A percentile compares a stretch with the other conserved stretches of the same genome.
Evolutionary conservation across 2,797 vertebrate genomes (phyloP).

Genomic region (Tadarida brasiliensis): DNA sequence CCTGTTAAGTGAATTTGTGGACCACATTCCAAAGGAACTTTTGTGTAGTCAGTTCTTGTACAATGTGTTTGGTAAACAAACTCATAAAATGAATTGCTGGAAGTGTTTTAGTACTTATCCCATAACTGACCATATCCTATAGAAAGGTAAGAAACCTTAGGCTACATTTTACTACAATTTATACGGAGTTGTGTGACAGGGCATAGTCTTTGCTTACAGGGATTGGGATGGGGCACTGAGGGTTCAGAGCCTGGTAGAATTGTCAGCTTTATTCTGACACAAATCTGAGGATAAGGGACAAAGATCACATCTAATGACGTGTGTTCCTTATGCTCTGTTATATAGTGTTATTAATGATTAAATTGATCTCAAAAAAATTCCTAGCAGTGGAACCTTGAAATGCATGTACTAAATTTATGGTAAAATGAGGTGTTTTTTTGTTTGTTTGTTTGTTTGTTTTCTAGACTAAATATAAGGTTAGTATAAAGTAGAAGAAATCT

Average conservation of each 20-base stretch:
- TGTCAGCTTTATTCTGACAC: constrained; percentile 65
- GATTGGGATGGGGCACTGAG: neutral
- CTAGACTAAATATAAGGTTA: constrained; percentile 75
- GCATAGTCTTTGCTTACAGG: constrained; percentile 56
- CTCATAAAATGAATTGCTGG: constrained; percentile 62
- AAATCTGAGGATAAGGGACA: constrained; percentile 40
- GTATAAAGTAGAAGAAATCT: constrained; percentile 71
- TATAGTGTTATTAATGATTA: constrained; percentile 33
- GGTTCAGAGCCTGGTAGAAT: constrained; percentile 64
- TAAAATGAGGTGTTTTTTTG: constrained; percentile 67
- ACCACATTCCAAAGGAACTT: constrained; percentile 85
- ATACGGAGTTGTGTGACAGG: constrained; percentile 50
- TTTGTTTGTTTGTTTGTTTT: constrained; percentile 71
- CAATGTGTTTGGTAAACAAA: constrained; percentile 77
- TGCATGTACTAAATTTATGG: constrained; percentile 61
- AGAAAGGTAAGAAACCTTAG: constrained; percentile 69
- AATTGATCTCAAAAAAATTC: constrained; percentile 49
- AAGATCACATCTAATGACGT: constrained; percentile 17
- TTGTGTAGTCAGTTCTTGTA: constrained; percentile 67
- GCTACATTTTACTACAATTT: constrained; percentile 56
- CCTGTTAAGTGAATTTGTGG: constrained; percentile 80
- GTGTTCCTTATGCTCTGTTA: constrained; percentile 49
- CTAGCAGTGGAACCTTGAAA: constrained; percentile 54
- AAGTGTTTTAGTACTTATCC: constrained; percentile 78
- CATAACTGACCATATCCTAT: constrained; percentile 68